Evolutionary conservation across 2,888 invertebrate genomes (phyloP).

Genomic region (Chouioia cunea): DNA sequence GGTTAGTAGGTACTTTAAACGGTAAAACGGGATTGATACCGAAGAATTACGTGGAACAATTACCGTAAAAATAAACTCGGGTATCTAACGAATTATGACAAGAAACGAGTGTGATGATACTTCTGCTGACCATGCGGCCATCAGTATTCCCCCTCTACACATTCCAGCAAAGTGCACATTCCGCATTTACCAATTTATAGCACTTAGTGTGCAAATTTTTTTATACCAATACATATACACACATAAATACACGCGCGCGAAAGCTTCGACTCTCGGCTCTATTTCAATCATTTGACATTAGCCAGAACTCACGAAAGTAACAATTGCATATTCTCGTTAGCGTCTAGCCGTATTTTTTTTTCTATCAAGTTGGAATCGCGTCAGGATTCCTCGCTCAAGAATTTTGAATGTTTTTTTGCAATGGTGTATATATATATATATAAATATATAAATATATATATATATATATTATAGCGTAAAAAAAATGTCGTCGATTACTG

Average conservation of each 20-base stretch:
- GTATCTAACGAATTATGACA: constrained; percentile 48
- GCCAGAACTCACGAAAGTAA: constrained; percentile 41
- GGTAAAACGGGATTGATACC: constrained; percentile 94
- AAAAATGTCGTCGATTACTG: constrained; percentile 20
- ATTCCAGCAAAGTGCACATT: constrained; percentile 52
- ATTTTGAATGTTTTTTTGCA: constrained; percentile 48
- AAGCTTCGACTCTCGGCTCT: constrained; percentile 47
- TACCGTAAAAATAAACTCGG: constrained; percentile 72
- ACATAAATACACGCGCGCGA: background rate
- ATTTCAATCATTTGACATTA: constrained; percentile 32
- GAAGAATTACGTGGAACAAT: constrained; percentile 94
- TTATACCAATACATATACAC: constrained; percentile 44
- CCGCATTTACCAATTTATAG: constrained; percentile 45
- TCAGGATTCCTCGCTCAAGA: constrained; percentile 25
- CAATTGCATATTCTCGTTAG: constrained; percentile 35
- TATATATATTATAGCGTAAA: too few relatives aligned
- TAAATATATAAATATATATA: too few relatives aligned
- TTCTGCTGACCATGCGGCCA: constrained; percentile 31
- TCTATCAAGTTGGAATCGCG: constrained; percentile 37
- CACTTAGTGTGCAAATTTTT: constrained; percentile 43
- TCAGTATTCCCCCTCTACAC: constrained; percentile 51
- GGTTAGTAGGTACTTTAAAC: constrained; percentile 95
- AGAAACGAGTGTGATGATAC: constrained; percentile 55
- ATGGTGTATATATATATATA: constrained; percentile 31
- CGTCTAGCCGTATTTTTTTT: constrained; percentile 46